A percentile compares a stretch with the other conserved stretches of the same genome.
Evolutionary conservation across 2,113 vertebrate species (phyloP).

Genomic region (Empidonax alnorum): DNA sequence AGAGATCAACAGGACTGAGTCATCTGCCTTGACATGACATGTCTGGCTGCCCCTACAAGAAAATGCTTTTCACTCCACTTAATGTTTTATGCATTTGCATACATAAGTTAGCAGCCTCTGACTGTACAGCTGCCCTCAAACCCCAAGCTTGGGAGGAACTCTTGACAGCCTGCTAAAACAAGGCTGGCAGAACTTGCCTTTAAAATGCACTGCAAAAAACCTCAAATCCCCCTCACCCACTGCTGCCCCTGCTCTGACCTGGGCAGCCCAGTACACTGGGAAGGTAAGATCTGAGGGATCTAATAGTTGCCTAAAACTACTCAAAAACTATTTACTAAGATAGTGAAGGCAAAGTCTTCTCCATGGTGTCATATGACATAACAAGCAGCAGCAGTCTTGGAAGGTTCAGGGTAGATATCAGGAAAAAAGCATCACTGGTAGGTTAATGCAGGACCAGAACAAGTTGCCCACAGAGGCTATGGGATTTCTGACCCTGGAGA

Average conservation of each 20-base stretch:
- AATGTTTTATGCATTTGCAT: constrained; percentile 49
- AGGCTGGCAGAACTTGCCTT: constrained; percentile 49
- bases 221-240: not conserved
- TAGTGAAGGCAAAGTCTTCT: not conserved
- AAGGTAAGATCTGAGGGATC: not conserved
- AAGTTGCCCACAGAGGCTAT: not conserved
- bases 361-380: not conserved
- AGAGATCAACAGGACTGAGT: not conserved
- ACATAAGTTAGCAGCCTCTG: constrained; percentile 15
- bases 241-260: not conserved
- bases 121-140: constrained; percentile 25
- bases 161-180: constrained; percentile 45
- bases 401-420: not conserved
- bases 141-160: constrained; percentile 18
- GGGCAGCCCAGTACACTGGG: not conserved
- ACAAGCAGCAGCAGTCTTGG: not conserved
- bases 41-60: not conserved
- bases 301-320: not conserved
- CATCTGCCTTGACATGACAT: not conserved
- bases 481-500: not conserved
- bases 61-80: constrained; percentile 14
- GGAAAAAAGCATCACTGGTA: not conserved
- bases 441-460: not conserved
- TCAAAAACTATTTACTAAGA: not conserved
- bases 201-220: not conserved